phyloP scores from a whole-genome alignment of 2,888 invertebrate species.

The Kryphioiulus occultus region DNA sequence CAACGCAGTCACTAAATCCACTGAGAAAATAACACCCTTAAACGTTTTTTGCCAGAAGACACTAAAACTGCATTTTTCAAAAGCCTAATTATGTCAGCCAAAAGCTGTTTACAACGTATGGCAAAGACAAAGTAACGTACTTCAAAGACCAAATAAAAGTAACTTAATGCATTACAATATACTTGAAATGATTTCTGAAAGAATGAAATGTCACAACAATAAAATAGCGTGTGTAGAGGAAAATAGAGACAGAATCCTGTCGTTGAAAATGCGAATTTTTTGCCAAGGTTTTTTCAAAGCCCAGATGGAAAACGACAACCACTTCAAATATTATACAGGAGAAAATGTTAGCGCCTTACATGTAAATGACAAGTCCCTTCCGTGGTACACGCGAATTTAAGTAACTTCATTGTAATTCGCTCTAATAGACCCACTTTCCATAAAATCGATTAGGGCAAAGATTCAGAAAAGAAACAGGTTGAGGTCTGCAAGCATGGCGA shows the following conservation, averaged over 20 bases:
- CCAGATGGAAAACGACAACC: neutral
- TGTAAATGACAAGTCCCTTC: neutral
- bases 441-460: conserved; percentile 33
- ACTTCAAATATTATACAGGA: neutral
- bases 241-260: neutral
- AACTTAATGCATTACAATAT: neutral
- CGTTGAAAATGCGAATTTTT: neutral
- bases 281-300: neutral
- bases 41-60: too few species aligned
- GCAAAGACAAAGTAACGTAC: neutral
- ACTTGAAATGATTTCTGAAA: neutral
- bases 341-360: neutral
- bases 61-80: too few species aligned
- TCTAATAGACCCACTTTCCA: conserved; percentile 36
- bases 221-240: neutral
- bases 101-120: too few species aligned
- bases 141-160: neutral
- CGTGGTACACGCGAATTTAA: neutral
- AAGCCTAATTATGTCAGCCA: too few species aligned
- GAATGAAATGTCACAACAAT: neutral
- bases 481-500: neutral
- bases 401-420: conserved; percentile 39
- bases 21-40: too few species aligned
- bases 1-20: too few species aligned
- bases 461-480: conserved; percentile 10